phyloP scores from a whole-genome alignment of 2,797 vertebrate species.

The Danio aesculapii region DNA sequence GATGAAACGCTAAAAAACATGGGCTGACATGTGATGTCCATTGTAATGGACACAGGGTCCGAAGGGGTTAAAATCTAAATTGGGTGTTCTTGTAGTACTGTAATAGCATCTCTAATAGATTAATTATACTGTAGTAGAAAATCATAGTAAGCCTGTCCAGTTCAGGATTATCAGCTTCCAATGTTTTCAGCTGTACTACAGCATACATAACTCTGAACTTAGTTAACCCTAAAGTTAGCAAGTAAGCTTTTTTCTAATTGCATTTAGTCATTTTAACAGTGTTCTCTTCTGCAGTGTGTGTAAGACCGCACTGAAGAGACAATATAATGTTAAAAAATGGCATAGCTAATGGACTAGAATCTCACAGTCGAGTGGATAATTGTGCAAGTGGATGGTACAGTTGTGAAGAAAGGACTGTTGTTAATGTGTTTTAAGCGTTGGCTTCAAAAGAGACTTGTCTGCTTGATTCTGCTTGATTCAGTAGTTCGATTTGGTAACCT shows the following conservation, averaged over 20 bases:
- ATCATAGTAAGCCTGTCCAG: not conserved
- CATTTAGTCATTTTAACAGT: not conserved
- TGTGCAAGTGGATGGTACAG: constrained; percentile 23
- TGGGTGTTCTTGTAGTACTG: not conserved
- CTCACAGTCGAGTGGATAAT: constrained; percentile 42
- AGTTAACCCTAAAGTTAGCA: not conserved
- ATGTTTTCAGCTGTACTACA: not conserved
- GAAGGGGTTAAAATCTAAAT: too few relatives aligned
- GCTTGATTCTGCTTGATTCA: constrained; percentile 7
- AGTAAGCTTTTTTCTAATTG: not conserved
- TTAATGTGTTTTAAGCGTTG: constrained; percentile 21
- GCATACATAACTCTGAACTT: not conserved
- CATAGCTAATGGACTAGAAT: constrained; percentile 44
- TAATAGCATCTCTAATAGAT: not conserved
- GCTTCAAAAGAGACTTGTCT: constrained; percentile 23
- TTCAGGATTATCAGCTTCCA: not conserved
- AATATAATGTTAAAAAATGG: constrained; percentile 30
- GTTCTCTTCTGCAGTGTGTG: not conserved
- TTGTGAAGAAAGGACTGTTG: not conserved
- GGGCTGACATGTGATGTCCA: too few relatives aligned
- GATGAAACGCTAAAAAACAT: too few relatives aligned
- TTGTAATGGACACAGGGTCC: too few relatives aligned
- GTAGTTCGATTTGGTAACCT: not conserved
- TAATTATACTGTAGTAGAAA: not conserved
- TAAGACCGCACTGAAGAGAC: constrained; percentile 2